phyloP scores from a whole-genome alignment of 2,888 invertebrate species.

The Archips xylosteana region DNA sequence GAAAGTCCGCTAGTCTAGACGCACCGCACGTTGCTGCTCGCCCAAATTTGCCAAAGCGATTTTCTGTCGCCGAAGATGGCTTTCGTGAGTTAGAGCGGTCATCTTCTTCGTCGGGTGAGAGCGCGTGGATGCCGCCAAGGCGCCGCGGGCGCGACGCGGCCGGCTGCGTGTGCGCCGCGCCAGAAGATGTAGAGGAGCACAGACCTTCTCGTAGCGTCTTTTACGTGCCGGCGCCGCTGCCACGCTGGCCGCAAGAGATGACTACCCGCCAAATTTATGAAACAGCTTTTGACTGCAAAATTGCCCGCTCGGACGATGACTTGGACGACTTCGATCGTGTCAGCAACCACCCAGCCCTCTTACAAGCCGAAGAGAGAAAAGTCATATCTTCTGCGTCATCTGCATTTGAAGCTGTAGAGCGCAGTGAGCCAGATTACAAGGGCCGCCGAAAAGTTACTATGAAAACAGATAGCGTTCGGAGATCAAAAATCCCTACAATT shows the following conservation, averaged over 20 bases:
- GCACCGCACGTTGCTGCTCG: conserved; percentile 88
- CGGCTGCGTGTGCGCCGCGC: conserved; percentile 90
- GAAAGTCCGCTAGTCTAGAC: conserved; percentile 91
- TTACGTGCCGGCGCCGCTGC: conserved; percentile 89
- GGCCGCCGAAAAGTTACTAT: conserved; percentile 85
- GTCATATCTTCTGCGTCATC: conserved; percentile 81
- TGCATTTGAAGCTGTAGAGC: conserved; percentile 81
- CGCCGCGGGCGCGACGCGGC: conserved; percentile 87
- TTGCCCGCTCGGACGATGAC: conserved; percentile 92
- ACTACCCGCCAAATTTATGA: conserved; percentile 92
- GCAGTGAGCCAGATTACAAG: conserved; percentile 80
- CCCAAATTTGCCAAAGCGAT: conserved; percentile 87
- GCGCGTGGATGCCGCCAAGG: conserved; percentile 90
- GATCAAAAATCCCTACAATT: conserved; percentile 87
- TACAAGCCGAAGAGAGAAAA: conserved; percentile 84
- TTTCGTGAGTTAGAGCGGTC: conserved; percentile 85
- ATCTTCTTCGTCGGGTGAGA: conserved; percentile 85
- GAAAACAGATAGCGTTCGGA: conserved; percentile 83
- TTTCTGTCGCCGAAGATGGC: conserved; percentile 90
- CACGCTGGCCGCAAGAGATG: conserved; percentile 87
- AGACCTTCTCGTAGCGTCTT: conserved; percentile 88
- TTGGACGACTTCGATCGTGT: conserved; percentile 93
- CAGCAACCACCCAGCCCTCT: conserved; percentile 91
- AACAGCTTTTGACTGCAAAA: conserved; percentile 95
- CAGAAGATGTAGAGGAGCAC: conserved; percentile 88